Base-by-base conservation (phyloP, 2,113 vertebrate genomes). In the Loxodonta africana region DNA sequence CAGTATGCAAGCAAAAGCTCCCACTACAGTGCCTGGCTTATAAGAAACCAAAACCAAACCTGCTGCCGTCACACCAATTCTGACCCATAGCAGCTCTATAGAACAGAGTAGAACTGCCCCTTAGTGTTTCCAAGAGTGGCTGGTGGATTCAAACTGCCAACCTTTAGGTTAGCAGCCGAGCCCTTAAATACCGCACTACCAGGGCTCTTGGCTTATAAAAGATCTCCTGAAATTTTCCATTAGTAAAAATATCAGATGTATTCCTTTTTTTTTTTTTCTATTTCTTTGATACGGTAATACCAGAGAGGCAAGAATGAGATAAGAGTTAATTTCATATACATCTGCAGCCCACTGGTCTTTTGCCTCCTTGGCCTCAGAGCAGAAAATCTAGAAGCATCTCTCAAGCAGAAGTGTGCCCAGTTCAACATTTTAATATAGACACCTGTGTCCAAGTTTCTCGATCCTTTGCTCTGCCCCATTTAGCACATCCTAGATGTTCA, bases 311-410 rank as follows among this genome's bases (percentile, higher is more conserved):
- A 90, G 63, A 89, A 81, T 63, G 71, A 80, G 26, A 18, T 78
- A 80, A n/a, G 53, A 90, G 25, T 46, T 86, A 46, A 57, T 83
- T 94, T 96, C 77, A 77, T 65, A 26, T 60, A 83, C 8, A 90
- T 41, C 12, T 67, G 33, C 26, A 67, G 77, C 17, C 30, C 15
- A 90, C 63, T 92, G 25, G 5, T 48, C 44, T 83, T 94, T 90
- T 44, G 14, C 41, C 83, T 60, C 69, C 57, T 84, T 51, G 90
- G 21, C 62, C n/a, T 46, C 73, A 41, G 4, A 85, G 21, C 10
- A 91, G 26, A 89, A 89, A 60, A 83, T 63, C 51, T 71, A 78
- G 60, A 88, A 67, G 41, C 5, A 73, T 11, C 41, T 21, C 26
- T 89, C 23, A n/a, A 23, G 53, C 0, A 74, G 71, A 94, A 94